phyloP scores from a whole-genome alignment of 2,888 invertebrate genomes.

The Chromoteleia sp. region DNA sequence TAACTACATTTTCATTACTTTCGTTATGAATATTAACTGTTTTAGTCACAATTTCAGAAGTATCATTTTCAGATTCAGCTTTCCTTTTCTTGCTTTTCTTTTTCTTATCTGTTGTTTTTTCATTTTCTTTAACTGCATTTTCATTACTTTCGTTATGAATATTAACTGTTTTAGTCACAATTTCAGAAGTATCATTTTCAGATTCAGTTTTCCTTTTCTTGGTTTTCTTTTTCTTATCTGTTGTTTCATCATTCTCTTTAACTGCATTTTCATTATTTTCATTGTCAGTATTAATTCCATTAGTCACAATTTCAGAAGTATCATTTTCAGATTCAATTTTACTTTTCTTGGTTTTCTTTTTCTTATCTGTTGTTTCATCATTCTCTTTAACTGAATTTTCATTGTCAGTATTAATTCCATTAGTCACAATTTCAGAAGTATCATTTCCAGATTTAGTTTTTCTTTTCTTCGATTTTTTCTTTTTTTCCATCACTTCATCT shows the following conservation, averaged over 20 bases:
- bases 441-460: slow-evolving; percentile 12
- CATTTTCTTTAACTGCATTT: slow-evolving; percentile 44
- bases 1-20: slow-evolving; percentile 10
- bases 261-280: slow-evolving; percentile 15
- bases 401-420: background rate
- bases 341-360: slow-evolving; percentile 67
- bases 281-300: background rate
- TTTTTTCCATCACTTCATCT: slow-evolving; percentile 71
- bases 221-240: slow-evolving; percentile 65
- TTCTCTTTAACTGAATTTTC: slow-evolving; percentile 9
- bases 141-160: slow-evolving; percentile 74
- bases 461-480: slow-evolving; percentile 49
- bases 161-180: slow-evolving; percentile 2
- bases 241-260: slow-evolving; percentile 22
- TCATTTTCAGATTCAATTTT: slow-evolving; percentile 6
- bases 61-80: slow-evolving; percentile 47
- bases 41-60: too few relatives aligned
- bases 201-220: slow-evolving; percentile 72
- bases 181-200: slow-evolving; percentile 38
- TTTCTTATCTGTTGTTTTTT: slow-evolving; percentile 77
- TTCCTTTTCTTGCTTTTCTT: slow-evolving; percentile 77
- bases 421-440: background rate
- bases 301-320: background rate
- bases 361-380: slow-evolving; percentile 21
- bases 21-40: slow-evolving; percentile 74